Evolutionary conservation across 2,113 vertebrate genomes (phyloP).

Genomic region (Forbesichthys agassizii): DNA sequence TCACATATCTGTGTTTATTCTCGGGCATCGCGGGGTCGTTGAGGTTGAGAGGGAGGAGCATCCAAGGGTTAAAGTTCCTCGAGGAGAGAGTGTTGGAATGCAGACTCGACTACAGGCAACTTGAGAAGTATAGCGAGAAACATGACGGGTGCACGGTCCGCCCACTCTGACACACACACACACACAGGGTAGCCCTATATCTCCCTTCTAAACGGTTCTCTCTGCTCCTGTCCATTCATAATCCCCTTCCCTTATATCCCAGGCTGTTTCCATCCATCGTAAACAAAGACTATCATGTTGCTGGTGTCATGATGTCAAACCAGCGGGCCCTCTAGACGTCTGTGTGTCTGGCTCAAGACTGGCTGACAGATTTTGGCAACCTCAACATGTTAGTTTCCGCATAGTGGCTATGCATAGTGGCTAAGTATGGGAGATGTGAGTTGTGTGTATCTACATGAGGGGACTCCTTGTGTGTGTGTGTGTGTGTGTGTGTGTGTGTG

Average conservation of each 20-base stretch:
- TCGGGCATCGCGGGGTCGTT: neutral
- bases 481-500: conserved; percentile 24
- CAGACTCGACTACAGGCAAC: neutral
- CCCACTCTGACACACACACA: neutral
- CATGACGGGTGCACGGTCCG: neutral
- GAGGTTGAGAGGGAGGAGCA: neutral
- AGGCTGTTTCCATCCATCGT: conserved; percentile 30
- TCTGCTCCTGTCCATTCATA: conserved; percentile 8
- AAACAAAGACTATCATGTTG: conserved; percentile 46
- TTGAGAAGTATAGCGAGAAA: neutral
- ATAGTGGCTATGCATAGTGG: neutral
- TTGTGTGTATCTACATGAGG: too few relatives aligned
- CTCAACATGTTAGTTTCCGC: conserved; percentile 22
- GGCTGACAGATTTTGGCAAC: conserved; percentile 14
- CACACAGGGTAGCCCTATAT: neutral
- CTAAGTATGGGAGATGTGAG: conserved; percentile 6
- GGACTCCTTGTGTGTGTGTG: neutral
- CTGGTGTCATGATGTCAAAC: conserved; percentile 31
- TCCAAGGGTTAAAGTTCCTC: neutral
- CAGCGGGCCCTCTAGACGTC: conserved; percentile 38
- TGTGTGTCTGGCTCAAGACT: neutral
- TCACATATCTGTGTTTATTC: neutral
- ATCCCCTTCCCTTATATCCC: conserved; percentile 2
- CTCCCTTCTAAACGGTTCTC: conserved; percentile 2
- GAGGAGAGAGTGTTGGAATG: neutral